Percentiles rank a stretch among this genome's conserved stretches.
Evolutionary conservation across 2,888 invertebrate genomes (phyloP).

Genomic region (Noctua fimbriata): DNA sequence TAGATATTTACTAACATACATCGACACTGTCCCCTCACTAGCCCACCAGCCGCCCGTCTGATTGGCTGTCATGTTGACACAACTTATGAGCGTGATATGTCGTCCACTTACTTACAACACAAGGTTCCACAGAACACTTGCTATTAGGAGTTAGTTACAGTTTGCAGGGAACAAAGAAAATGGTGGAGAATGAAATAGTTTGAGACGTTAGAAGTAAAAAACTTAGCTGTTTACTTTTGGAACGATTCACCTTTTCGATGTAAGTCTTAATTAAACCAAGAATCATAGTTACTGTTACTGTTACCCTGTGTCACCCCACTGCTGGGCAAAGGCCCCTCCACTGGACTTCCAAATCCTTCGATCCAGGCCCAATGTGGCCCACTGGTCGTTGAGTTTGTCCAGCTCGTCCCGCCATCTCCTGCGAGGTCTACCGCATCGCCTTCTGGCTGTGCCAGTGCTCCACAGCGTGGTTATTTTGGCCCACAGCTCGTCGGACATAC

Average conservation of each 20-base stretch:
- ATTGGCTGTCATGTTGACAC: constrained; percentile 68
- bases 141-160: constrained; percentile 46
- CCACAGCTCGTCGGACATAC: no score
- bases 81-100: constrained; percentile 64
- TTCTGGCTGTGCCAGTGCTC: no score
- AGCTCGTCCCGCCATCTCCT: no score
- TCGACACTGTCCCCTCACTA: constrained; percentile 42
- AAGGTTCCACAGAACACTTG: constrained; percentile 25
- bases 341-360: no score
- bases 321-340: no score
- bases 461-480: no score
- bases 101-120: constrained; percentile 49
- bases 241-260: neutral
- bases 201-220: neutral
- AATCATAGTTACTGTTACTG: no score
- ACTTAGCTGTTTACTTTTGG: neutral
- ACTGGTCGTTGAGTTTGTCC: no score
- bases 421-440: no score
- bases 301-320: no score
- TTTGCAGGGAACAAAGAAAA: constrained; percentile 20
- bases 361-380: no score
- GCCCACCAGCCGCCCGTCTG: constrained; percentile 47
- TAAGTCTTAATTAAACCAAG: neutral
- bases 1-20: no score
- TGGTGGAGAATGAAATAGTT: neutral